These are phyloP conservation scores for Anoplopoma fimbria DNA, from an alignment of 2,113 vertebrate genomes.

Conservation along the genomic window DNA sequence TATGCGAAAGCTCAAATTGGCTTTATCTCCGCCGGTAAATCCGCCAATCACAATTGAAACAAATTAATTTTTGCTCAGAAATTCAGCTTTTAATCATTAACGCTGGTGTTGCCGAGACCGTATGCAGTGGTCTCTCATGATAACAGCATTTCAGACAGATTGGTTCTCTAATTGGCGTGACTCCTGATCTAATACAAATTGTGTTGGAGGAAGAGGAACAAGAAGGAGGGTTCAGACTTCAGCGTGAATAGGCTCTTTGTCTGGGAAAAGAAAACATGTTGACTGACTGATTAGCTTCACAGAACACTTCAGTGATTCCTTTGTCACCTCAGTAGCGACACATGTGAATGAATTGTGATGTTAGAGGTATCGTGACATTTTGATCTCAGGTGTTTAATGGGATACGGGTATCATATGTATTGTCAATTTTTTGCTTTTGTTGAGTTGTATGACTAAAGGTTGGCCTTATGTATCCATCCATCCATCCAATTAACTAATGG, in stretches of 20 bases:
- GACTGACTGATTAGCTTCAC: conserved; percentile 2
- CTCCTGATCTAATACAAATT: neutral
- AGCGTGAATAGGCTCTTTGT: neutral
- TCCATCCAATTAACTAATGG: neutral
- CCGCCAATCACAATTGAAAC: neutral
- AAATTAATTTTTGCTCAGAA: neutral
- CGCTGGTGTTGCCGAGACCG: neutral
- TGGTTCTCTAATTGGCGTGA: neutral
- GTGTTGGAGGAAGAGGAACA: neutral
- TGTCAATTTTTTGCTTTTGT: neutral
- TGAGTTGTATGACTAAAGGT: neutral
- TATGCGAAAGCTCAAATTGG: neutral
- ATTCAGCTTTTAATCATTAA: neutral
- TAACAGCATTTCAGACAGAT: neutral
- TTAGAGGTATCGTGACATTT: conserved; percentile 8
- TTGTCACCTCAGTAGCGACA: conserved; percentile 5
- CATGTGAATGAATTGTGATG: conserved; percentile 1
- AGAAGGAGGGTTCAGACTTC: neutral
- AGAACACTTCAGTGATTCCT: neutral
- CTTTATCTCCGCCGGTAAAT: neutral
- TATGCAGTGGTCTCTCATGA: neutral
- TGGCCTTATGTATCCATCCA: neutral
- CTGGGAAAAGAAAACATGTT: neutral
- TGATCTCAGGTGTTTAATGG: neutral
- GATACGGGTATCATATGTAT: neutral